Evolutionary conservation across 2,113 vertebrate species (phyloP), one percentile per base, ranked within the genome.

Genomic region (Perccottus glenii): DNA sequence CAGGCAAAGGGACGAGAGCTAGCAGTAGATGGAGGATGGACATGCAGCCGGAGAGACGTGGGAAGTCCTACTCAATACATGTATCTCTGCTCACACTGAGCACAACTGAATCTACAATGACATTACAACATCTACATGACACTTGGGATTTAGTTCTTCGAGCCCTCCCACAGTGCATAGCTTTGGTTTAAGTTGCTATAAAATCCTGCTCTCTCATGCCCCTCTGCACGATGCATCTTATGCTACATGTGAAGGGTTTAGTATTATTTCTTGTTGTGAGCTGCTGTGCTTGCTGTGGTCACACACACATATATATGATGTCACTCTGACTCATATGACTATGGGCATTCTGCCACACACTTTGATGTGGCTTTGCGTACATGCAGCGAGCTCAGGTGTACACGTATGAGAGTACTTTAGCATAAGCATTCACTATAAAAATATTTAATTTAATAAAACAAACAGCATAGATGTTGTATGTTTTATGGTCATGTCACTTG

Each of bases 241-340:
- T 14, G 14, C 14, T 10, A 11, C 16, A 46, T 55, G 47, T 64
- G 49, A 11, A 5, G 9, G 9, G 12, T 33, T 71, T 33, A 48
- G 33, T 60, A 14, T 67, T 64, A 60, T 60, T 32, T 42, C 51
- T 64, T 49, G 8, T 11, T 32, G 60, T 60, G 47, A 66, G 58
- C 58, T 63, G 56, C 44, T 73, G 19, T 57, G 58, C 46, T 35
- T 64, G 3, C 45, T 73, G 9, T 51, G 65, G 62, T 73, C 49
- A 36, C 56, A 73, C 73, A 60, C 35, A 59, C 53, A 68, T 66
- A 43, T 58, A 58, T 70, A 70, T 84, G 72, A 78, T 80, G 73
- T 85, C 82, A 74, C 68, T n/a, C 7, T 85, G 85, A 87, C 68
- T 88, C 85, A 86, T 75, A 65, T 80, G 60, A 74, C 64, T 74